These are phyloP conservation scores for Rotaria sp. DNA, from an alignment of 2,888 invertebrate genomes.

Conservation along the genomic window DNA sequence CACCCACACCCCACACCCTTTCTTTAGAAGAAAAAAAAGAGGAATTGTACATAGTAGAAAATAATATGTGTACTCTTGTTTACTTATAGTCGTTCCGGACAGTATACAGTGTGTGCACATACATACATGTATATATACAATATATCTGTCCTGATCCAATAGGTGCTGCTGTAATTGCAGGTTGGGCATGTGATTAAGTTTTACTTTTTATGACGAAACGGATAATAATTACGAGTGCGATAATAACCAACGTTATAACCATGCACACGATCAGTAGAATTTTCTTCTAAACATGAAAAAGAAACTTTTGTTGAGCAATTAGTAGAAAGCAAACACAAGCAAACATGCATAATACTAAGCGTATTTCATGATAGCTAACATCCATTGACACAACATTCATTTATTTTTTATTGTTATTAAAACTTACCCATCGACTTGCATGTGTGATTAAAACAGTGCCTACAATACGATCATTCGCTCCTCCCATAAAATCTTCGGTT, in stretches of 20 bases:
- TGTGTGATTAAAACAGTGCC: conserved; percentile 99
- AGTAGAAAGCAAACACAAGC: background rate
- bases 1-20: too few species aligned
- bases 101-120: background rate
- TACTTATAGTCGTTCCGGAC: background rate
- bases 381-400: background rate
- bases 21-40: background rate
- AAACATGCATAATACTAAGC: background rate
- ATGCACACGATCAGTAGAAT: background rate
- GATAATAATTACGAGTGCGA: background rate
- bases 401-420: too few species aligned
- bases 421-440: conserved; percentile 68
- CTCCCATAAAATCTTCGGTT: conserved; percentile 99
- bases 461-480: conserved; percentile 99
- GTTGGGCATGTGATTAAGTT: background rate
- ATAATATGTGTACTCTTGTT: background rate
- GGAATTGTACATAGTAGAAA: background rate
- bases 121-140: background rate
- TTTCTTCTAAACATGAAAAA: background rate
- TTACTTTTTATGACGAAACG: background rate
- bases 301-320: background rate
- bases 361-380: background rate
- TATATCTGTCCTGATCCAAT: background rate
- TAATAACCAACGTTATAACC: background rate
- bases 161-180: background rate